Evolutionary conservation across 2,888 invertebrate genomes (phyloP), one percentile per base, ranked within the genome.

Genomic region (Chromoteleia sp.): DNA sequence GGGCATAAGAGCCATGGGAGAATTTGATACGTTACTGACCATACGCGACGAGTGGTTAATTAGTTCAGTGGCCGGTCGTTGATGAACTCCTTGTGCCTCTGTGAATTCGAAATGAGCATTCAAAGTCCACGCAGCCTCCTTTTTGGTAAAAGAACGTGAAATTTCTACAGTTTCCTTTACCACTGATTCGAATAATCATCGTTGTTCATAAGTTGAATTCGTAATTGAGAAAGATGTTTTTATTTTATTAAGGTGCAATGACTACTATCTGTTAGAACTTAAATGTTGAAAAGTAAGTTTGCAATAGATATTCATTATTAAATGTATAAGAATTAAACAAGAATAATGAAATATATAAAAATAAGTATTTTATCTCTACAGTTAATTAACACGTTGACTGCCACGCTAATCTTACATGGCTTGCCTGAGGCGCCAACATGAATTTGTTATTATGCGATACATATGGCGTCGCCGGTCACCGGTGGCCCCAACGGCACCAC

Each of bases 21-120:
- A 25, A 43, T 36, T 65, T 30, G 10, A 73, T 43, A 54, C 54
- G 61, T 73, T 59, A 74, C 59, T 65, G 76, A 21, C 68, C 82
- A 76, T 73, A 82, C 45, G 58, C 76, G 67, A 76, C 63, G 68
- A 76, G 70, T 43, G 25, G 68, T 70, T 82, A 82, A 82, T 82
- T 76, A 82, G 79, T 79, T 73, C 71, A 67, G 56, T 76, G 71
- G 71, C 67, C 79, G 68, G 41, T 79, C 56, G 68, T 56, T 70
- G 68, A 61, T 52, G 45, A 68, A 39, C 45, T 68, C 19, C 70
- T 68, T 58, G 41, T 63, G 41, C 63, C 8, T 68, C 54, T 41
- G 61, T 30, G 65, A 41, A 68, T 63, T 45, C 68, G 50, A 70
- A 77, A 77, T 73, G 67, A 54, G 36, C 17, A 65, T 33, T 67